Evolutionary conservation across 2,888 invertebrate genomes (phyloP).

Genomic region (Merodon equestris): DNA sequence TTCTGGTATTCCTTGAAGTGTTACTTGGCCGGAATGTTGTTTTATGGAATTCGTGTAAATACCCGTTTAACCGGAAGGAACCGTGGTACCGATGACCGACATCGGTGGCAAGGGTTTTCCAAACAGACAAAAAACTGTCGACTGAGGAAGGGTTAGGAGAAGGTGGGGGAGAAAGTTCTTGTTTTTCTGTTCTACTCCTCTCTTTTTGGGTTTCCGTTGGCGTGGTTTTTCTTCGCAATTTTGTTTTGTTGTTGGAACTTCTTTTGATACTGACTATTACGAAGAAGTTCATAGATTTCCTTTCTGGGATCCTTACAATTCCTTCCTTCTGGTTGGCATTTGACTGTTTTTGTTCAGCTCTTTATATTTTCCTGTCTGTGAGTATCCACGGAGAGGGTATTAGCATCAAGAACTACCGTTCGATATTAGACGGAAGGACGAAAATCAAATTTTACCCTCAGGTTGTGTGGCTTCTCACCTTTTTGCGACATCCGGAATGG

Average conservation of each 20-base stretch:
- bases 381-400: neutral
- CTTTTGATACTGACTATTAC: too few species aligned
- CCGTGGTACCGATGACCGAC: conserved; percentile 32
- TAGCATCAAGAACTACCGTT: conserved; percentile 7
- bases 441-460: conserved; percentile 37
- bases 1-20: conserved; percentile 10
- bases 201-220: conserved; percentile 22
- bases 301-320: too few species aligned
- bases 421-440: conserved; percentile 16
- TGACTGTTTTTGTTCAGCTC: neutral
- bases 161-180: neutral
- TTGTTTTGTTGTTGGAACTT: neutral
- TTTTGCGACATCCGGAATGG: conserved; percentile 19
- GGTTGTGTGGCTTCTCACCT: conserved; percentile 31
- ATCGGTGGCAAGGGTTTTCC: conserved; percentile 12
- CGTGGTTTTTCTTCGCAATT: neutral
- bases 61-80: conserved; percentile 49
- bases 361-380: too few species aligned
- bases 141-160: conserved; percentile 44
- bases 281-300: too few species aligned
- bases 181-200: neutral
- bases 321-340: too few species aligned
- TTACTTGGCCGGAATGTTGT: conserved; percentile 14
- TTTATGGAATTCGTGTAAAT: conserved; percentile 19
- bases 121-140: neutral